Percentiles rank a stretch among this genome's conserved stretches.
These are phyloP conservation scores for Seriola rivoliana DNA, from an alignment of 2,113 vertebrate genomes.

Conservation along the genomic window DNA sequence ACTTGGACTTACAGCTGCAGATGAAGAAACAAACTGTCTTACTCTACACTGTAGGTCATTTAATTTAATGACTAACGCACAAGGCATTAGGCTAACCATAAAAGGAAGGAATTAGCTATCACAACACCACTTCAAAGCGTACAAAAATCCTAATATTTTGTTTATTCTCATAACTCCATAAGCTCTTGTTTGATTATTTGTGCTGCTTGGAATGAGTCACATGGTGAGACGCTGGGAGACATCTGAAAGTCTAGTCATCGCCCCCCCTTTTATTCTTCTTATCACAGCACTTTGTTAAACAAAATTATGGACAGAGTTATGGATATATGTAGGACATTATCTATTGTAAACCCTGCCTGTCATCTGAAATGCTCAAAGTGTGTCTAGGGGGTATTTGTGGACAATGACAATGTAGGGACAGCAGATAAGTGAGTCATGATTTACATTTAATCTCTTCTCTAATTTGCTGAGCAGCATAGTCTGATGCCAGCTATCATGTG, in stretches of 20 bases:
- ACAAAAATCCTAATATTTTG: constrained; percentile 39
- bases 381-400: constrained; percentile 15
- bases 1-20: background rate
- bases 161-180: constrained; percentile 19
- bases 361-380: constrained; percentile 11
- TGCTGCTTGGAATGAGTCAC: constrained; percentile 10
- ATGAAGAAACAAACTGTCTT: background rate
- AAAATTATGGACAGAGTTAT: background rate
- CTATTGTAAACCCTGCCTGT: constrained; percentile 14
- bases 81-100: constrained; percentile 16
- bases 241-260: background rate
- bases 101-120: constrained; percentile 32
- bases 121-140: constrained; percentile 13
- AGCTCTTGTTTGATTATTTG: constrained; percentile 35
- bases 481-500: constrained; percentile 16
- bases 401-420: background rate
- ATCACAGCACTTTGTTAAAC: background rate
- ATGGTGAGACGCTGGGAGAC: background rate
- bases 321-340: constrained; percentile 4
- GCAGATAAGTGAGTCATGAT: constrained; percentile 22
- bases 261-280: background rate
- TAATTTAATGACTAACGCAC: constrained; percentile 19
- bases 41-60: background rate
- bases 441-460: constrained; percentile 25
- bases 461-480: constrained; percentile 32